These are phyloP conservation scores for Litocranius walleri DNA, from an alignment of 2,113 vertebrate genomes.

Conservation along the genomic window DNA sequence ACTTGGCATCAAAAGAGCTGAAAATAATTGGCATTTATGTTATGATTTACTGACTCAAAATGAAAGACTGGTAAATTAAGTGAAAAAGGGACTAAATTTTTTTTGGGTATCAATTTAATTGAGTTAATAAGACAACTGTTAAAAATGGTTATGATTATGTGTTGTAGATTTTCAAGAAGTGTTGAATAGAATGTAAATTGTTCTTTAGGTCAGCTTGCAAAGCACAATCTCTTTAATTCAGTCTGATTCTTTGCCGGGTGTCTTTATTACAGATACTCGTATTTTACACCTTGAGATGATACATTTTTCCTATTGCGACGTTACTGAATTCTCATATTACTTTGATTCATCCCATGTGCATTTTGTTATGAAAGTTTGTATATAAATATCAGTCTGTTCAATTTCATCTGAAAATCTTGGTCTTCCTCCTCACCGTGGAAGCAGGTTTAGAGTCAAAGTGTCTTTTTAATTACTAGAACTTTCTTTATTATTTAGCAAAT, in stretches of 20 bases:
- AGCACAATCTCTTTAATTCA: not conserved
- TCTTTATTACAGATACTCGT: not conserved
- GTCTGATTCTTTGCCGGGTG: not conserved
- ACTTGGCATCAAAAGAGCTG: not conserved
- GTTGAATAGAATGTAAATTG: not conserved
- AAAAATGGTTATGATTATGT: not conserved
- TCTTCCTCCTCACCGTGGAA: not conserved
- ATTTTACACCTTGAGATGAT: not conserved
- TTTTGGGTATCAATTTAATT: not conserved
- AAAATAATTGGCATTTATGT: conserved; percentile 10
- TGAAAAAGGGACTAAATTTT: not conserved
- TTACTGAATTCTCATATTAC: not conserved
- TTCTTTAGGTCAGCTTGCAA: not conserved
- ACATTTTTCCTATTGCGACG: not conserved
- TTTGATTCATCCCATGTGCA: not conserved
- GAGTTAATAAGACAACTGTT: not conserved
- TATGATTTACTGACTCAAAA: conserved; percentile 10
- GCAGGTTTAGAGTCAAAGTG: not conserved
- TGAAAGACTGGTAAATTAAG: not conserved
- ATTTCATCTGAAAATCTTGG: not conserved
- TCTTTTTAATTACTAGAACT: not conserved
- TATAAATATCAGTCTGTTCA: not conserved
- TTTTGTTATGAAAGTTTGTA: conserved; percentile 12
- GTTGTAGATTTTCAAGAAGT: not conserved
- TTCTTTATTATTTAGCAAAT: not conserved